These are phyloP conservation scores for Pseudachorutes palmiensis DNA, from an alignment of 1,140 invertebrate species.

Conservation along the genomic window DNA sequence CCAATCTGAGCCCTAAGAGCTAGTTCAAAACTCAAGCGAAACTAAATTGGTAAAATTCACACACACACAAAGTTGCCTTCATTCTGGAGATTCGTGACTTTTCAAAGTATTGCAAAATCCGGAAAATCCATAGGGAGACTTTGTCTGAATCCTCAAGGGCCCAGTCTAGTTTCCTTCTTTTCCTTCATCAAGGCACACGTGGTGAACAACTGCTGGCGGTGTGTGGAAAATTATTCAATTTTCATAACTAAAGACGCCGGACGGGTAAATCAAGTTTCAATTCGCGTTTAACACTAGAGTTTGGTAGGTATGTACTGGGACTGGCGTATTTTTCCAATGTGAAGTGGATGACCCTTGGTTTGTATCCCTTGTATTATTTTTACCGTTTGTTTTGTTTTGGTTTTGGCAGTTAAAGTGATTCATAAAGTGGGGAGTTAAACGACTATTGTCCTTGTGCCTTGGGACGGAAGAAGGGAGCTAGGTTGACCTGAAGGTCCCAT, in stretches of 20 bases:
- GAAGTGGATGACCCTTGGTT: not conserved
- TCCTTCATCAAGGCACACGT: not conserved
- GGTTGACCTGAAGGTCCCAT: constrained; percentile 30
- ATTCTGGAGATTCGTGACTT: not conserved
- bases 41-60: constrained; percentile 7
- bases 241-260: no score
- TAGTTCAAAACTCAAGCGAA: not conserved
- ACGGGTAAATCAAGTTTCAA: no score
- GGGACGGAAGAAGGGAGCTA: constrained; percentile 3
- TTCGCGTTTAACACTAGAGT: no score
- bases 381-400: constrained; percentile 9
- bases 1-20: not conserved
- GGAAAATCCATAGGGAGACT: not conserved
- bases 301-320: no score
- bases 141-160: not conserved
- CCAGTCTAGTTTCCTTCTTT: not conserved
- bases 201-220: not conserved
- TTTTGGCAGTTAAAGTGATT: constrained; percentile 8
- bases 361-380: not conserved
- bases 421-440: constrained; percentile 11
- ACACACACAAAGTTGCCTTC: not conserved
- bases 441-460: not conserved
- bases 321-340: no score
- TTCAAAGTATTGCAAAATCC: constrained; percentile 5
- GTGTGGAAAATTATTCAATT: no score